Percentiles rank a stretch among this genome's conserved stretches.
These are phyloP conservation scores for Hippopotamus amphibius DNA, from an alignment of 2,113 vertebrate genomes.

Conservation along the genomic window DNA sequence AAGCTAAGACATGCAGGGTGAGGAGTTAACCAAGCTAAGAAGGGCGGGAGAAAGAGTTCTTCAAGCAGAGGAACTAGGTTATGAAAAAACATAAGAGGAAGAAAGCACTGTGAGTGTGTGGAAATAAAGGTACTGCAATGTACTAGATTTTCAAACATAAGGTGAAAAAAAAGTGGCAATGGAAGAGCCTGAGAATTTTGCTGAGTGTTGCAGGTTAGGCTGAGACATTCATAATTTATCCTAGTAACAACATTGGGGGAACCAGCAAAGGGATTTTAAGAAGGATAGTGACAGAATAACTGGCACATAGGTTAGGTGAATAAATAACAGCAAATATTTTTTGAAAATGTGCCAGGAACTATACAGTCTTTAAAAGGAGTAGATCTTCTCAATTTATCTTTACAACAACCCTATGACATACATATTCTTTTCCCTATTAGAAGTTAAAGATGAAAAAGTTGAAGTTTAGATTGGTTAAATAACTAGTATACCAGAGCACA, in stretches of 20 bases:
- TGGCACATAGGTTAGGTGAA: background rate
- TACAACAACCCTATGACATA: background rate
- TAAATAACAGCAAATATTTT: constrained; percentile 5
- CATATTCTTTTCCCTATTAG: background rate
- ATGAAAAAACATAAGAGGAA: background rate
- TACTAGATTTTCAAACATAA: background rate
- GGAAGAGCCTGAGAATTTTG: background rate
- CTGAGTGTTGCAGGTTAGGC: background rate
- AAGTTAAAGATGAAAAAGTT: constrained; percentile 38
- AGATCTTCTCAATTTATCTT: constrained; percentile 4
- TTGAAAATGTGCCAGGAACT: background rate
- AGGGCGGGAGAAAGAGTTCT: background rate
- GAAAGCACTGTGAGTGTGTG: background rate
- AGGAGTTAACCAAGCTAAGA: background rate
- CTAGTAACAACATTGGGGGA: background rate
- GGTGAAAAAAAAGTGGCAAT: background rate
- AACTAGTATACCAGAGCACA: background rate
- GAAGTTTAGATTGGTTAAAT: background rate
- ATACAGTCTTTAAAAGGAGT: constrained; percentile 17
- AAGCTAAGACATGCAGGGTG: background rate
- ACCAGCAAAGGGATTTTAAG: background rate
- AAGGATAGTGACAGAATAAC: background rate
- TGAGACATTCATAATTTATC: background rate
- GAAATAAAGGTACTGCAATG: background rate
- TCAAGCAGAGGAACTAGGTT: background rate